Evolutionary conservation across 2,797 vertebrate genomes (phyloP).

Genomic region (Spea hammondii): DNA sequence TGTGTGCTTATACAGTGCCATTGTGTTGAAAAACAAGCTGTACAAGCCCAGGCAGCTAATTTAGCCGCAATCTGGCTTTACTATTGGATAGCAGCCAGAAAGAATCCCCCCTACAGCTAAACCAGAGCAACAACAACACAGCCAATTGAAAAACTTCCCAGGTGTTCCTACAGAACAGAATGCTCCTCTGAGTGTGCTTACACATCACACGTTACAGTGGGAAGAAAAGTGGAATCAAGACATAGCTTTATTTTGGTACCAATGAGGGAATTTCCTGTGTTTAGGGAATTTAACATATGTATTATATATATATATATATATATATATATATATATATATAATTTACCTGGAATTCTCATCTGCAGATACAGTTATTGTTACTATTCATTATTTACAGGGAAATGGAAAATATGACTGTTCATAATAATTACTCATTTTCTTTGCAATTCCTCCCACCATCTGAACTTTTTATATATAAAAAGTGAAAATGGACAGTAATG

Average conservation of each 20-base stretch:
- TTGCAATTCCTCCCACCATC: conserved; percentile 6
- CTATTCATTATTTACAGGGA: conserved; percentile 2
- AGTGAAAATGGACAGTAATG: conserved; percentile 17
- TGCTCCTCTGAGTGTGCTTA: conserved; percentile 16
- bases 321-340: no score
- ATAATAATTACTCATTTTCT: conserved; percentile 7
- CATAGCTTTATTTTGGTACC: no score
- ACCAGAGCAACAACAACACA: conserved; percentile 12
- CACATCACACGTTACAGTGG: conserved; percentile 12
- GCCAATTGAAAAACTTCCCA: conserved; percentile 35
- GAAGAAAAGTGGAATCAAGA: conserved; percentile 14
- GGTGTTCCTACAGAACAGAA: conserved; percentile 28
- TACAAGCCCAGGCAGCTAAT: conserved; percentile 34
- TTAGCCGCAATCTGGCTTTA: conserved; percentile 24
- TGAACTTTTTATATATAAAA: conserved; percentile 3
- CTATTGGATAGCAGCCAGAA: conserved; percentile 38
- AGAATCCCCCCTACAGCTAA: conserved; percentile 16
- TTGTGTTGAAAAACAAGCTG: conserved; percentile 18
- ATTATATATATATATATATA: no score
- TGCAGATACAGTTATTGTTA: conserved; percentile 5
- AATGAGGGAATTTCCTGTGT: neutral
- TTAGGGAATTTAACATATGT: no score
- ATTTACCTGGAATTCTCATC: conserved; percentile 6
- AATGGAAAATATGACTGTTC: conserved; percentile 1
- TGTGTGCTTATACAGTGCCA: conserved; percentile 12